A percentile compares a stretch with the other conserved stretches of the same genome.
Evolutionary conservation across 2,888 invertebrate species (phyloP).

Genomic region (Archips crataeganus): DNA sequence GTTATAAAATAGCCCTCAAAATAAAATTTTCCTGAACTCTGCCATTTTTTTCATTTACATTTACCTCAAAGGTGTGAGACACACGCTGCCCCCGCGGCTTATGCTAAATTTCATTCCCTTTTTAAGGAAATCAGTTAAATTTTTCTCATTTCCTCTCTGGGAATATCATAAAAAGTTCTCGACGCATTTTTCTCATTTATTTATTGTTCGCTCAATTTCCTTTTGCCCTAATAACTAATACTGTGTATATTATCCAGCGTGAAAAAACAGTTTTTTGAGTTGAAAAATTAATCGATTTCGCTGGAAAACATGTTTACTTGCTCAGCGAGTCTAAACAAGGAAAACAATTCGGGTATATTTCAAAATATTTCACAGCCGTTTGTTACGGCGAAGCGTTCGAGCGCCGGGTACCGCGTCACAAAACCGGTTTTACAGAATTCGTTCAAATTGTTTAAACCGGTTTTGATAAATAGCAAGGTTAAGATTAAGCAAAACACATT

Average conservation of each 20-base stretch:
- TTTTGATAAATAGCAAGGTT: too few relatives aligned
- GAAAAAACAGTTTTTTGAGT: background rate
- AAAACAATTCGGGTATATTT: background rate
- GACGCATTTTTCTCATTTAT: conserved; percentile 35
- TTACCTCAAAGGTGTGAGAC: conserved; percentile 15
- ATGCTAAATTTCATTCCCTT: conserved; percentile 32
- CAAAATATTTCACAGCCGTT: background rate
- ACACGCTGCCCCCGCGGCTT: conserved; percentile 21
- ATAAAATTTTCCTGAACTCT: background rate
- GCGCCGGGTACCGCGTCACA: too few relatives aligned
- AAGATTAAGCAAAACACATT: too few relatives aligned
- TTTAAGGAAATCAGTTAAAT: conserved; percentile 41
- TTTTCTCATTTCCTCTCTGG: conserved; percentile 40
- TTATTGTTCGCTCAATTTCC: conserved; percentile 36
- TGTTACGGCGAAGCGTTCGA: too few relatives aligned
- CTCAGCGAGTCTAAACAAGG: background rate
- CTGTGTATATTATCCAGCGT: conserved; percentile 5
- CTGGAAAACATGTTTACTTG: conserved; percentile 14
- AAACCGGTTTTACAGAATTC: too few relatives aligned
- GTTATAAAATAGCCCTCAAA: background rate
- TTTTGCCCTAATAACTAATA: conserved; percentile 28
- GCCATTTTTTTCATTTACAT: conserved; percentile 21
- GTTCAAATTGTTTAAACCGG: too few relatives aligned
- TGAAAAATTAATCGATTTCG: conserved; percentile 9
- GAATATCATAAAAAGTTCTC: conserved; percentile 37